These are phyloP conservation scores for Enoplosus armatus DNA, from an alignment of 2,797 vertebrate genomes.

Conservation along the genomic window DNA sequence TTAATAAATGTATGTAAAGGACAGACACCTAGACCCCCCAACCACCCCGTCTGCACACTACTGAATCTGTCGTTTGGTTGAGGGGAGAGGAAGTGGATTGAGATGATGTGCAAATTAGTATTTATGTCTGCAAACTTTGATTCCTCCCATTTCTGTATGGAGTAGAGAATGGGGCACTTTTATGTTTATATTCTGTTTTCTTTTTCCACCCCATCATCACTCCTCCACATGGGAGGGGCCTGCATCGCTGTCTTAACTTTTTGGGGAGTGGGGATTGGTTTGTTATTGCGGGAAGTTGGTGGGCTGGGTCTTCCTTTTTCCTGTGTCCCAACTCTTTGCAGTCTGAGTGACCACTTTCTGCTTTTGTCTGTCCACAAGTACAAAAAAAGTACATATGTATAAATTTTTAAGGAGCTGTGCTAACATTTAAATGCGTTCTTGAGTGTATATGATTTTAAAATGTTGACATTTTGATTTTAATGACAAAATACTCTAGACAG, in stretches of 20 bases:
- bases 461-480: constrained; percentile 94
- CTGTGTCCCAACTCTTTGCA: constrained; percentile 69
- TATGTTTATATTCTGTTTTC: constrained; percentile 48
- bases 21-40: constrained; percentile 60
- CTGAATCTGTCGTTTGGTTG: constrained; percentile 66
- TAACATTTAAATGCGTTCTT: constrained; percentile 93
- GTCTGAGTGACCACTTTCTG: constrained; percentile 85
- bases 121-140: constrained; percentile 66
- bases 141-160: constrained; percentile 57
- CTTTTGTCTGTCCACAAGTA: constrained; percentile 87
- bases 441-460: constrained; percentile 98
- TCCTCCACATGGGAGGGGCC: constrained; percentile 53
- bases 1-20: constrained; percentile 84
- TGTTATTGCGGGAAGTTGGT: constrained; percentile 62
- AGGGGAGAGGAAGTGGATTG: constrained; percentile 63
- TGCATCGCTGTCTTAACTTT: constrained; percentile 76
- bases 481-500: constrained; percentile 88
- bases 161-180: constrained; percentile 65
- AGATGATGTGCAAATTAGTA: constrained; percentile 67
- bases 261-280: constrained; percentile 70
- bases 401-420: constrained; percentile 94
- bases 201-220: constrained; percentile 33
- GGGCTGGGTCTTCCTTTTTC: constrained; percentile 63
- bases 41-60: constrained; percentile 72
- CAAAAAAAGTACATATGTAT: constrained; percentile 93